Percentiles rank a stretch among this genome's conserved stretches.
Evolutionary conservation across 2,888 invertebrate genomes (phyloP).

Genomic region (Rambutsinella grinnellia): DNA sequence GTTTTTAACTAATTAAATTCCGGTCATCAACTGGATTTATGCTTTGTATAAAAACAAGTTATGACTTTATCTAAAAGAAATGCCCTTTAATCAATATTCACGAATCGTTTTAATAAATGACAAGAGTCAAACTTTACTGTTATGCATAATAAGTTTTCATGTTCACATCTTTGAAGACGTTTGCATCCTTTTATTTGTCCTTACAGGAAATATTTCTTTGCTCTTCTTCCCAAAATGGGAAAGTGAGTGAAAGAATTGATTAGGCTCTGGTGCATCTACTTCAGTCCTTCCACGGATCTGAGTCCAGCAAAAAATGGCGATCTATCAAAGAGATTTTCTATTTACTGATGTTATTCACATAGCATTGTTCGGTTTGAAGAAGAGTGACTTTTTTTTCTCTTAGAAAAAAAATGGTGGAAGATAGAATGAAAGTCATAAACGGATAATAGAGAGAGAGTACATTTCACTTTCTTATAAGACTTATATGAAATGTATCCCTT

Average conservation of each 20-base stretch:
- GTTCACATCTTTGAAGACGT: slow-evolving; percentile 31
- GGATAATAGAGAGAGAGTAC: not conserved
- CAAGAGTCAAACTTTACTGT: not conserved
- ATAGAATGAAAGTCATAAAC: not conserved
- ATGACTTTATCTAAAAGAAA: not conserved
- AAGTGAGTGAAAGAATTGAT: slow-evolving; percentile 55
- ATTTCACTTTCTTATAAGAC: not conserved
- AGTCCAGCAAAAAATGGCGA: slow-evolving; percentile 56
- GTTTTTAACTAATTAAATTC: not conserved
- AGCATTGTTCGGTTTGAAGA: slow-evolving; percentile 4
- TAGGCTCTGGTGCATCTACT: slow-evolving; percentile 44
- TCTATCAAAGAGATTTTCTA: slow-evolving; percentile 56
- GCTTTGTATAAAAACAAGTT: not conserved
- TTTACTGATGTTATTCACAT: slow-evolving; percentile 4
- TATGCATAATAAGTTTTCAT: slow-evolving; percentile 9
- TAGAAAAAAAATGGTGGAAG: slow-evolving; percentile 3
- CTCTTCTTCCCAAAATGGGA: slow-evolving; percentile 41
- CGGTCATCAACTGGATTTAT: not conserved
- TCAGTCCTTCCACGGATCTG: slow-evolving; percentile 22
- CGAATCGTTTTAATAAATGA: not conserved
- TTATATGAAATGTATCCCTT: not conserved
- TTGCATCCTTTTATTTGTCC: slow-evolving; percentile 9
- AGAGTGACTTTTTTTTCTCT: slow-evolving; percentile 9
- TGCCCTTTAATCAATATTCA: not conserved
- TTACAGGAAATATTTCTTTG: not conserved